phyloP scores from a whole-genome alignment of 2,888 invertebrate species.

The Crematogaster levior region DNA sequence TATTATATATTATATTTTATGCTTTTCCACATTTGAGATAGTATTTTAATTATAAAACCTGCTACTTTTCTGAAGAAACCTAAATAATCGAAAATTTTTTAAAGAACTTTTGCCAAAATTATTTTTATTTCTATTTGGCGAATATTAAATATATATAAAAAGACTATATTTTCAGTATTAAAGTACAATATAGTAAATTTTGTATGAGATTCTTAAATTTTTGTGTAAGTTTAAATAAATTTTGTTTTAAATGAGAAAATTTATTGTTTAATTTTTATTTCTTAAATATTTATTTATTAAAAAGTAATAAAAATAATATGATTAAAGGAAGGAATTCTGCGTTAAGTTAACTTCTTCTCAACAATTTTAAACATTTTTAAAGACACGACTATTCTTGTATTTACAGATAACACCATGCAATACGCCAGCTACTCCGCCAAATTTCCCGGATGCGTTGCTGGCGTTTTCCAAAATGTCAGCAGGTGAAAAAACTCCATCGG shows the following conservation, averaged over 20 bases:
- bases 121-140: background rate
- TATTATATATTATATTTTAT: too few relatives aligned
- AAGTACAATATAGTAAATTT: background rate
- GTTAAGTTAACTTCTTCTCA: background rate
- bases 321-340: background rate
- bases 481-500: constrained; percentile 87
- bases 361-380: constrained; percentile 34
- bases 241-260: background rate
- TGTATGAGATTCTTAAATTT: background rate
- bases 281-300: too few relatives aligned
- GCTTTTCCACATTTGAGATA: background rate
- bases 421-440: constrained; percentile 97
- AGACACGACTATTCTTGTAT: constrained; percentile 30
- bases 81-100: background rate
- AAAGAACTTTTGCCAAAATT: background rate
- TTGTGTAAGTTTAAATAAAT: background rate
- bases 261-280: too few relatives aligned
- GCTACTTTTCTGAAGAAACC: too few relatives aligned
- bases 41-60: background rate
- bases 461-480: constrained; percentile 96
- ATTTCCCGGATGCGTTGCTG: constrained; percentile 95
- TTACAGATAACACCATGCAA: constrained; percentile 96
- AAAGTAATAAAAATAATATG: background rate
- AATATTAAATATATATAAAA: background rate
- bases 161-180: background rate